These are phyloP conservation scores for Trichosurus vulpecula DNA, from an alignment of 2,797 vertebrate species.

Conservation along the genomic window DNA sequence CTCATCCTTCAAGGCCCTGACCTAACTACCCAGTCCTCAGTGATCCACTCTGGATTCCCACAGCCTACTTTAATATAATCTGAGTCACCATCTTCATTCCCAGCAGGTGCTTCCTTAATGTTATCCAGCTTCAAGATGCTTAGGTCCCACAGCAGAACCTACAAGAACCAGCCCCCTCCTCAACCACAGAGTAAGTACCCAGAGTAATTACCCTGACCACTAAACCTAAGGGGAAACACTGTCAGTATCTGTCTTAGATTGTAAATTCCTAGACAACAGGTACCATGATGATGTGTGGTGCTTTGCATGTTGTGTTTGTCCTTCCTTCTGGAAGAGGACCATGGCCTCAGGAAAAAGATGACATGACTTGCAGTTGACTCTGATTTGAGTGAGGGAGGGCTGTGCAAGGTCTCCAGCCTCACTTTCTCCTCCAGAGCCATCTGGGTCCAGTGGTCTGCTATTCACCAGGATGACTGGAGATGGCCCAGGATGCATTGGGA, in stretches of 20 bases:
- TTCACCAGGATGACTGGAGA: no score
- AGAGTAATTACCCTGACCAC: not conserved
- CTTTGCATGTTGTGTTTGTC: not conserved
- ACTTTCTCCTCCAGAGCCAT: no score
- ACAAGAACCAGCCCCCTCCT: not conserved
- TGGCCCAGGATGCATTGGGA: no score
- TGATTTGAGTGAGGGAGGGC: no score
- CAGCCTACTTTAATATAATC: not conserved
- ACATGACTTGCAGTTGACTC: no score
- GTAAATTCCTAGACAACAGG: not conserved
- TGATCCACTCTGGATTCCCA: not conserved
- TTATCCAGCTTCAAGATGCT: not conserved
- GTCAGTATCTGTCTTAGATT: not conserved
- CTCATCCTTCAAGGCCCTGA: no score
- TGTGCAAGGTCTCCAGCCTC: no score
- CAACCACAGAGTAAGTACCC: not conserved
- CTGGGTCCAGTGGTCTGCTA: no score
- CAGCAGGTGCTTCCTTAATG: not conserved
- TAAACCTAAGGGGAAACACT: not conserved
- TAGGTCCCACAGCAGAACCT: not conserved
- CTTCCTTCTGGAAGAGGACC: no score
- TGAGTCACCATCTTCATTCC: not conserved
- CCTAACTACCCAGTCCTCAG: not conserved
- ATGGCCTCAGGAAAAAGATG: no score
- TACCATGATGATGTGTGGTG: not conserved